phyloP scores from a whole-genome alignment of 2,113 vertebrate genomes.

The Nycticryphes semicollaris region DNA sequence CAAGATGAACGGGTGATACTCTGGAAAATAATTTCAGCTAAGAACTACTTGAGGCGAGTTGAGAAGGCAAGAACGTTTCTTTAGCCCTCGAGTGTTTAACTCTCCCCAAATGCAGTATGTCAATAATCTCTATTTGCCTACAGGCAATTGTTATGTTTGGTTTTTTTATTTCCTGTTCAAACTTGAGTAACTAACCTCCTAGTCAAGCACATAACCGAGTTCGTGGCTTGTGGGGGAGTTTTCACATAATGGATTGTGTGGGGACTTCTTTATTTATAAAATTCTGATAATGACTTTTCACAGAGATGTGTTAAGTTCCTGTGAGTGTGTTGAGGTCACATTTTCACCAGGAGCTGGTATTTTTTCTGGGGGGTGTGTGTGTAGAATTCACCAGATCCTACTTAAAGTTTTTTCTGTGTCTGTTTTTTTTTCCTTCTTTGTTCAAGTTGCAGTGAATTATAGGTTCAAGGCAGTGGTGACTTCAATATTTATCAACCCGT shows the following conservation, averaged over 20 bases:
- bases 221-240: neutral
- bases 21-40: neutral
- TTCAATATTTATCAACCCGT: accelerated
- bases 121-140: constrained; percentile 12
- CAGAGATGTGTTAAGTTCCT: neutral
- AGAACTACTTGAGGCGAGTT: neutral
- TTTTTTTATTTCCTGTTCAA: neutral
- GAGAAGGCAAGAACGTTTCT: neutral
- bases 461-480: neutral
- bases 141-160: neutral
- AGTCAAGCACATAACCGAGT: neutral
- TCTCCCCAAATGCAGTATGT: neutral
- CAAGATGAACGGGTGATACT: neutral
- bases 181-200: neutral
- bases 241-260: neutral
- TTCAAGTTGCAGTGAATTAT: neutral
- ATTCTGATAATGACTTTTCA: neutral
- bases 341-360: neutral
- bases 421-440: neutral
- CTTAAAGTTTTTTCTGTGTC: neutral
- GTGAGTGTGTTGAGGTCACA: neutral
- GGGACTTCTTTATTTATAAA: neutral
- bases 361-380: neutral
- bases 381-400: neutral
- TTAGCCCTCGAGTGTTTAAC: neutral